Evolutionary conservation across 1,140 invertebrate species (phyloP).

Genomic region (Microplitis mediator): DNA sequence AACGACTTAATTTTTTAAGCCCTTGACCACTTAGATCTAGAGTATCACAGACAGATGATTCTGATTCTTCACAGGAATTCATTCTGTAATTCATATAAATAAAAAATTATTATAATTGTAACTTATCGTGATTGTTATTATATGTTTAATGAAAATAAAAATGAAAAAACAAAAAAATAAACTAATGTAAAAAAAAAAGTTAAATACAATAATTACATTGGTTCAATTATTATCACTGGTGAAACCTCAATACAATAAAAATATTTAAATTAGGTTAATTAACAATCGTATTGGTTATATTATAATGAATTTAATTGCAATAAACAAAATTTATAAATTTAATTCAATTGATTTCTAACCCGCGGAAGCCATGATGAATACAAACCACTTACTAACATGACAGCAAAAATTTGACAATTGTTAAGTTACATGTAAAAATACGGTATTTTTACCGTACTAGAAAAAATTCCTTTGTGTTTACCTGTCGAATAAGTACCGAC

Average conservation of each 20-base stretch:
- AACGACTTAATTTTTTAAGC: conserved; percentile 76
- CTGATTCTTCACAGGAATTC: conserved; percentile 29
- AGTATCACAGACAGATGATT: conserved; percentile 45
- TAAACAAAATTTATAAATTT: conserved; percentile 11
- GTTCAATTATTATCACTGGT: background rate
- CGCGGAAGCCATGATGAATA: conserved; percentile 56
- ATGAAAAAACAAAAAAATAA: background rate
- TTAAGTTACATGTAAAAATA: no score
- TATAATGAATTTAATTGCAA: background rate
- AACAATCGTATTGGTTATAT: background rate
- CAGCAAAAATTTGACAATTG: no score
- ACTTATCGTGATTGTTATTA: background rate
- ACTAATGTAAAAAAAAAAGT: conserved; percentile 11
- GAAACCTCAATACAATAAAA: background rate
- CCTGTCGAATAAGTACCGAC: no score
- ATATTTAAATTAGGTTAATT: background rate
- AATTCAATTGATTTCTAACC: conserved; percentile 45
- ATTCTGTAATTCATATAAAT: conserved; percentile 2
- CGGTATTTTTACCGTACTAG: no score
- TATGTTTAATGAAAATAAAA: conserved; percentile 10
- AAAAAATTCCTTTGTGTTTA: no score
- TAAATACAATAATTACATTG: background rate
- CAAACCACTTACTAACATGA: conserved; percentile 28
- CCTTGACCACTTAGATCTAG: conserved; percentile 73
- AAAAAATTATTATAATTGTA: background rate